Evolutionary conservation across 2,113 vertebrate genomes (phyloP).

Genomic region (Boleophthalmus pectinirostris): DNA sequence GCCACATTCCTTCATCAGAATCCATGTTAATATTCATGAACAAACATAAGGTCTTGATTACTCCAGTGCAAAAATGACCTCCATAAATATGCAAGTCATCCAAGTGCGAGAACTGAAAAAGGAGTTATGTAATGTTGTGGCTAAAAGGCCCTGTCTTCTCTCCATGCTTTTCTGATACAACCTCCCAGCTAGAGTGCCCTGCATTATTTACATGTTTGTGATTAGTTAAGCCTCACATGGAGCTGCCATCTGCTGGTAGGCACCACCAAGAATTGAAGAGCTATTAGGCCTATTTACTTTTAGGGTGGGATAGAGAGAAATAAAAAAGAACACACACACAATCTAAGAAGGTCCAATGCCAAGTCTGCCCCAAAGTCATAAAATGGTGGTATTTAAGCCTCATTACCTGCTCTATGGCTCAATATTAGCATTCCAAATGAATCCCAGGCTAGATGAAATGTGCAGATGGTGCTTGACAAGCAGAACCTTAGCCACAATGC

Average conservation of each 20-base stretch:
- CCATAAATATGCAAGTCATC: slow-evolving; percentile 66
- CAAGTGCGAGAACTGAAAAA: slow-evolving; percentile 37
- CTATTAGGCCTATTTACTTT: slow-evolving; percentile 60
- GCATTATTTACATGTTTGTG: slow-evolving; percentile 78
- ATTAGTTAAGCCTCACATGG: slow-evolving; percentile 70
- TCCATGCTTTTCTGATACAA: slow-evolving; percentile 34
- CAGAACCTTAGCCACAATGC: background rate
- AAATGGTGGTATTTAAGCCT: slow-evolving; percentile 54
- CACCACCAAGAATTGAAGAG: slow-evolving; percentile 46
- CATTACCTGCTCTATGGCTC: slow-evolving; percentile 48
- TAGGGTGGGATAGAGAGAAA: slow-evolving; percentile 35
- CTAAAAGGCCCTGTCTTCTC: slow-evolving; percentile 23
- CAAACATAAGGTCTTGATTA: slow-evolving; percentile 62
- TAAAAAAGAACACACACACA: slow-evolving; percentile 29
- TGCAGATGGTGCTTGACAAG: slow-evolving; percentile 40
- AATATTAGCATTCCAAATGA: slow-evolving; percentile 47
- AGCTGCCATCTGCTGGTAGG: slow-evolving; percentile 67
- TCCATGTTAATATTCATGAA: slow-evolving; percentile 60
- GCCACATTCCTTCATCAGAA: slow-evolving; percentile 36
- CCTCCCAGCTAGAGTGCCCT: slow-evolving; percentile 50
- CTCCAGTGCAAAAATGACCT: slow-evolving; percentile 51
- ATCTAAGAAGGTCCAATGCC: slow-evolving; percentile 17
- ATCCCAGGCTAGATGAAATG: slow-evolving; percentile 36
- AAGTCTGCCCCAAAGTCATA: slow-evolving; percentile 38
- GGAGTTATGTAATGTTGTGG: slow-evolving; percentile 18